Percentiles rank a stretch among this genome's conserved stretches.
Conservation (phyloP, 1,140 invertebrate genomes). For the Orchestia grillus region DNA sequence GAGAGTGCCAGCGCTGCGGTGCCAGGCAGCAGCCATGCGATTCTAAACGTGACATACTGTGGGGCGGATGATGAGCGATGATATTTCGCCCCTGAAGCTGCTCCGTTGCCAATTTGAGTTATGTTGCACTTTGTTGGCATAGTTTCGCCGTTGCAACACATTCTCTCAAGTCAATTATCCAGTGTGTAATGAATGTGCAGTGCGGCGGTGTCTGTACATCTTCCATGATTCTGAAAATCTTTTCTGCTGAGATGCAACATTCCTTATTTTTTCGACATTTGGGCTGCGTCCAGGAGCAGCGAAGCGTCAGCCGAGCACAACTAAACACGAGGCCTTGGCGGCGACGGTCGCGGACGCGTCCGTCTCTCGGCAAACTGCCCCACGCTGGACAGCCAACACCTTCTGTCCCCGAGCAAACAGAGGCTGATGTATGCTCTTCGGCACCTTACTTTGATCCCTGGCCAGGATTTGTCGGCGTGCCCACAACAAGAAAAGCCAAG, state of each 20-base stretch:
- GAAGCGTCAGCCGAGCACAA: neutral
- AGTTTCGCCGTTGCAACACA: neutral
- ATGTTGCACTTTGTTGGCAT: no score
- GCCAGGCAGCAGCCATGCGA: no score
- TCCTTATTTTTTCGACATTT: neutral
- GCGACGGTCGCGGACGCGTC: neutral
- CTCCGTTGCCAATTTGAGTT: no score
- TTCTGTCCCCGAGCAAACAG: constrained; percentile 49
- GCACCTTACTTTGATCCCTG: constrained; percentile 32
- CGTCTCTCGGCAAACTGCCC: neutral
- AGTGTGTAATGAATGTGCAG: neutral
- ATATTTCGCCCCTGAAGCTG: no score
- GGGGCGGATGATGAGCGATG: no score
- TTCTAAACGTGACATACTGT: no score
- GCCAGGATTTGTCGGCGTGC: neutral
- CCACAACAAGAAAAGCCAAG: neutral
- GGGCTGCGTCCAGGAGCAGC: neutral
- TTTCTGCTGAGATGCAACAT: neutral
- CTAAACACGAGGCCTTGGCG: neutral
- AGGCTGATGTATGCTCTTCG: constrained; percentile 4
- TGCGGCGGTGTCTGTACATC: neutral
- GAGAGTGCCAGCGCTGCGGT: no score
- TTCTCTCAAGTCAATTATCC: neutral
- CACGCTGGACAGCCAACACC: constrained; percentile 19
- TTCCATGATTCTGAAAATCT: neutral